Evolutionary conservation across 2,113 vertebrate species (phyloP).

Genomic region (Mormyrus iriodes): DNA sequence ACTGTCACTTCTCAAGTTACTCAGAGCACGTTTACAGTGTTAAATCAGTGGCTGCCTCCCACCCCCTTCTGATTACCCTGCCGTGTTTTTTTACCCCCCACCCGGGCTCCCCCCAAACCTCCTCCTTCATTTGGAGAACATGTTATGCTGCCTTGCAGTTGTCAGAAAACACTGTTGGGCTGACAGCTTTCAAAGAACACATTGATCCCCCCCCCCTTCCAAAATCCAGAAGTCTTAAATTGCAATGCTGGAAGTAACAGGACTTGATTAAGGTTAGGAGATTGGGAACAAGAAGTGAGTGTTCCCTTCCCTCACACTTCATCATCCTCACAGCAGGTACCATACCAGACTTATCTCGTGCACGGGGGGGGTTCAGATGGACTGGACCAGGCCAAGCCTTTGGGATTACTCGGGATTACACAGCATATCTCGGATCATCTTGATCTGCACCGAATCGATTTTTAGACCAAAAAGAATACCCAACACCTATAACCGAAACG

Average conservation of each 20-base stretch:
- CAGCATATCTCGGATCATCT: background rate
- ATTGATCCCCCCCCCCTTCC: background rate
- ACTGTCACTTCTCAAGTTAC: conserved; percentile 79
- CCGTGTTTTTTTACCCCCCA: background rate
- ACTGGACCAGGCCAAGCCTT: background rate
- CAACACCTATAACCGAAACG: background rate
- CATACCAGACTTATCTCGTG: background rate
- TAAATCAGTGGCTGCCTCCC: conserved; percentile 64
- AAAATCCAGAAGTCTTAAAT: background rate
- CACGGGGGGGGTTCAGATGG: background rate
- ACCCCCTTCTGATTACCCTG: conserved; percentile 15
- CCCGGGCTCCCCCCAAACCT: background rate
- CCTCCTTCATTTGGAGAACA: background rate
- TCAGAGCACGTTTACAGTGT: conserved; percentile 70
- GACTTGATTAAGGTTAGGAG: background rate
- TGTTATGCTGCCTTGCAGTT: conserved; percentile 3
- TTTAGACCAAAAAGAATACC: background rate
- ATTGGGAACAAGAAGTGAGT: background rate
- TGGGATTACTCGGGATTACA: background rate
- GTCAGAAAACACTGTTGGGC: conserved; percentile 12
- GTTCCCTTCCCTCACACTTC: background rate
- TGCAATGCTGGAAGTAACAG: background rate
- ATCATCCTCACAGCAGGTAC: background rate
- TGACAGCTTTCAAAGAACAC: conserved; percentile 16
- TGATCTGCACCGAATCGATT: background rate